Evolutionary conservation across 2,888 invertebrate species (phyloP), one percentile per base, ranked within the genome.

Genomic region (Archips crataeganus): DNA sequence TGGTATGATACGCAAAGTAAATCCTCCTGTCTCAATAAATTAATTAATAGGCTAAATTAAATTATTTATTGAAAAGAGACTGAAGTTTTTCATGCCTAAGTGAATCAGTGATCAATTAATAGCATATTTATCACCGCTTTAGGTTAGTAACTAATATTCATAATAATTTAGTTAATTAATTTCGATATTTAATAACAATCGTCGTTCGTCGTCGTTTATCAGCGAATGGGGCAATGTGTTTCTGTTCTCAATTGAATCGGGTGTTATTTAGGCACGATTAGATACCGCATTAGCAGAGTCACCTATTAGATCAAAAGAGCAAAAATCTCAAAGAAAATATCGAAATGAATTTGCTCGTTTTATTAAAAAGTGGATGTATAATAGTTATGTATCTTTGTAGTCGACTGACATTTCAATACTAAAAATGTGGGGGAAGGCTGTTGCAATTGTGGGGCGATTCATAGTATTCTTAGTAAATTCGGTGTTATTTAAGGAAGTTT

Each of bases 161-260:
- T 39, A 62, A 64, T 61, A 39, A 39, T 39, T 39, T 39, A 60
- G 42, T 39, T 60, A 65, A 49, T 36, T 36, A 51, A 42, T 42
- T 36, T 57, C 34, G 57, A 62, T 64, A 68, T 69, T 69, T 42
- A 59, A 39, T 39, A 72, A 65, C 51, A 64, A 67, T 67, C 45
- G 47, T 45, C 60, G 36, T 23, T 59, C 57, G 47, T 34, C 60
- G 9, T 13, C 49, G 36, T 34, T 36, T 74, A 74, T 74, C 69
- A 74, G 59, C 36, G 54, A 11, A 42, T 61, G 65, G 60, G 71
- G 74, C 74, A 74, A 74, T 70, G 65, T 74, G 74, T 42, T 69
- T 36, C 45, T 42, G 32, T 70, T 64, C 64, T 61, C 42, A 54
- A 72, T 64, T 62, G 49, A 65, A 59, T 59, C 59, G 42, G 39